Evolutionary conservation across 35 echinoderm and acorn worm genomes (phyloP), one percentile per base, ranked within the genome.

Genomic region (Apostichopus parvimensis): DNA sequence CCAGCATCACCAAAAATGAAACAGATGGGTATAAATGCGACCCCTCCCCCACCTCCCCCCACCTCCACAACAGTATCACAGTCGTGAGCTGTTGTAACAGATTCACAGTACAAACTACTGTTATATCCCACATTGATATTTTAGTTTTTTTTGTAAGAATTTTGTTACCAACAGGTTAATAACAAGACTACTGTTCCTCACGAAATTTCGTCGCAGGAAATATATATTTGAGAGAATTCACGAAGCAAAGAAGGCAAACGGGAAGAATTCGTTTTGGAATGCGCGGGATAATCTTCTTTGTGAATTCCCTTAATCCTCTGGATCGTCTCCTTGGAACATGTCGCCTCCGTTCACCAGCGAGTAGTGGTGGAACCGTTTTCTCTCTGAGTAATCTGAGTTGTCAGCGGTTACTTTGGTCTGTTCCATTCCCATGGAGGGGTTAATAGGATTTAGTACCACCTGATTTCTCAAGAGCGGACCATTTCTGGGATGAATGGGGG

Each of bases 341-440:
- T 92, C 86, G 83, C 92, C 88, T 77, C 93, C 87, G 14, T 93
- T 92, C 77, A 99, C 92, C 78, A 94, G 68, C 54, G 93, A 94
- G 4, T 95, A 96, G 88, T 99, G 97, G 90, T 99, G 97, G 78
- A 94, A 94, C 4, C 95, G 95, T 56, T 79, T 94, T 8, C 97
- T 79, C 45, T 94, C 91, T 5, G 95, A 84, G 60, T 95, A 99
- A 77, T 99, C 97, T 12, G 88, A 79, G 57, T 94, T 94, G 70
- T 96, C 97, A 22, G 88, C 28, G 11, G 95, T 96, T 12, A 99
- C 73, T 54, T 94, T 92, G 56, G 94, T 93, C 61, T 91, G 80
- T 86, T 81, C 87, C 22, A 95, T 94, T 60, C 92, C 93, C 94
- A 93, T 72, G 15, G 90, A 76, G 56, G 86, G 55, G 66, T 79